A percentile compares a stretch with the other conserved stretches of the same genome.
Conservation (phyloP, 2,888 invertebrate species). For the Tenthredo livida region DNA sequence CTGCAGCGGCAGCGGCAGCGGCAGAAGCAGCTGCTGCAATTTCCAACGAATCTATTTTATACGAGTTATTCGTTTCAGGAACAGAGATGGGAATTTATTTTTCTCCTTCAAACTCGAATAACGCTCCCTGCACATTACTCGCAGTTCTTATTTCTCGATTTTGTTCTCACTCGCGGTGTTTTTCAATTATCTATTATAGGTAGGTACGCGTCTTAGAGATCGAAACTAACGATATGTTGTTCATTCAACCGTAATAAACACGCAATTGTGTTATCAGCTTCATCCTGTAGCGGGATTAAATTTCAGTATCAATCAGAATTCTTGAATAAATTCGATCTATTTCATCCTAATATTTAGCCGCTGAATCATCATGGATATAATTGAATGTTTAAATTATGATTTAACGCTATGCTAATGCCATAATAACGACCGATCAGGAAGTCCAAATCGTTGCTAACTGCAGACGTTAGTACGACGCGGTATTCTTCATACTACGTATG, state of each 20-base stretch:
- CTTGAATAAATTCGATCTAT: background rate
- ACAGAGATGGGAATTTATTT: background rate
- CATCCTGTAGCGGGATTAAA: background rate
- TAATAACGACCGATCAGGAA: background rate
- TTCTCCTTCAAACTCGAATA: constrained; percentile 27
- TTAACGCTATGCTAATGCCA: background rate
- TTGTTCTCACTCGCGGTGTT: constrained; percentile 14
- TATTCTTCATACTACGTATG: background rate
- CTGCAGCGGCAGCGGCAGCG: background rate
- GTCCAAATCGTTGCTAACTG: background rate
- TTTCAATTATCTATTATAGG: constrained; percentile 27
- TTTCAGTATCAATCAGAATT: background rate
- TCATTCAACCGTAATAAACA: constrained; percentile 23
- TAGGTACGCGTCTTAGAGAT: background rate
- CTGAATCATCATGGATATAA: background rate
- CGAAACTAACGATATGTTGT: background rate
- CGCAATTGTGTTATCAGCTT: background rate
- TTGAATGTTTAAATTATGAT: background rate
- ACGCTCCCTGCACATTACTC: background rate
- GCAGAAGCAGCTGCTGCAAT: background rate
- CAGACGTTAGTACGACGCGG: background rate
- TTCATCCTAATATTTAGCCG: background rate
- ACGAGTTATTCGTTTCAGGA: background rate
- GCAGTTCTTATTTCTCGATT: background rate
- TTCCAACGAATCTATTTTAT: background rate